A percentile compares a stretch with the other conserved stretches of the same genome.
Conservation (phyloP, 2,888 invertebrate genomes). For the Leptogaster cylindrica region DNA sequence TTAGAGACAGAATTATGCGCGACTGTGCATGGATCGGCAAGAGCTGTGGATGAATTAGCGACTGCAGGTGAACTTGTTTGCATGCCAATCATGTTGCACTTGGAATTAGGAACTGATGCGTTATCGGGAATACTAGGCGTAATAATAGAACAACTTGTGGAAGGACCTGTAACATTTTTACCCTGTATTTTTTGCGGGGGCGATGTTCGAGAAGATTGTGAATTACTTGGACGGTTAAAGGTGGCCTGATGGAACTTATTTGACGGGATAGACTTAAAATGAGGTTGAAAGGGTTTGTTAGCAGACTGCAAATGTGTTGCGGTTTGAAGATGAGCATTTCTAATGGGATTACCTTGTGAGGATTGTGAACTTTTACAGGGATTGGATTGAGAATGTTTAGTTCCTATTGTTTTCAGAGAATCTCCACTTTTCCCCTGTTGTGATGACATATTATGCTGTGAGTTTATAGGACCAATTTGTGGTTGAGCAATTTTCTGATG, state of each 20-base stretch:
- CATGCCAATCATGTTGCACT: no score
- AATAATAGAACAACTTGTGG: no score
- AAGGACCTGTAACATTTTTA: no score
- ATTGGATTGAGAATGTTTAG: conserved; percentile 20
- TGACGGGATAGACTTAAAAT: not conserved
- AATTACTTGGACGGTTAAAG: conserved; percentile 23
- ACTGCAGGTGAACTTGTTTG: not conserved
- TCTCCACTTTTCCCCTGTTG: not conserved
- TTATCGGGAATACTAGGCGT: no score
- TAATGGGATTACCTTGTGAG: conserved; percentile 6
- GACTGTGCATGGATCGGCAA: not conserved
- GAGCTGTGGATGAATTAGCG: not conserved
- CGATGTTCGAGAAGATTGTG: conserved; percentile 31
- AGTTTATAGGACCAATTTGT: conserved; percentile 7
- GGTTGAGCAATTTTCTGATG: conserved; percentile 5
- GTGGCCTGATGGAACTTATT: conserved; percentile 23
- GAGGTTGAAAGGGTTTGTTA: conserved; percentile 15
- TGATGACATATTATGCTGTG: not conserved
- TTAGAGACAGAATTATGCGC: not conserved
- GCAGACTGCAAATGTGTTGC: not conserved
- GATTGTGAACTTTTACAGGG: not conserved
- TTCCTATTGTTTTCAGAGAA: conserved; percentile 15
- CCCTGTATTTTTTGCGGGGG: conserved; percentile 33
- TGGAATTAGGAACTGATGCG: not conserved
- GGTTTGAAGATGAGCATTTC: conserved; percentile 8